Percentiles rank a stretch among this genome's conserved stretches.
phyloP scores from a whole-genome alignment of 2,888 invertebrate species.

The Nymphalis polychloros region DNA sequence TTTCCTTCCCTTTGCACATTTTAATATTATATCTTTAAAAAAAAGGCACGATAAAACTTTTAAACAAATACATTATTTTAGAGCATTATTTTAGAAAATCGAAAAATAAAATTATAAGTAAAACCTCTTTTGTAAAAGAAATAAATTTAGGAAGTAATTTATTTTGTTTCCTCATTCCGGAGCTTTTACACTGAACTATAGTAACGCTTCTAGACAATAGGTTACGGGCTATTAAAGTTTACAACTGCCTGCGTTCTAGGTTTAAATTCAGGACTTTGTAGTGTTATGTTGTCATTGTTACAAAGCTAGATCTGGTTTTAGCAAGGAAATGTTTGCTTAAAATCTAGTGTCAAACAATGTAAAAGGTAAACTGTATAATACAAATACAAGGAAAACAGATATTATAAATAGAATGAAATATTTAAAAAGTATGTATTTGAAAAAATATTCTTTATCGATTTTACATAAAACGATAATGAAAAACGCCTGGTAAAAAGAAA shows the following conservation, averaged over 20 bases:
- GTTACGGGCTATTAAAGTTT: conserved; percentile 35
- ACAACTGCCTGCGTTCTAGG: conserved; percentile 10
- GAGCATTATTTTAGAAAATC: no score
- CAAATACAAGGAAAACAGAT: no score
- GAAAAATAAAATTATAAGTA: neutral
- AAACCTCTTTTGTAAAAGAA: conserved; percentile 6
- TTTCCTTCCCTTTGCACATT: no score
- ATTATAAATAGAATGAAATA: no score
- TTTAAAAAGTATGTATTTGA: no score
- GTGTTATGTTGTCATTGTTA: conserved; percentile 1
- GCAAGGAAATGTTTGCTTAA: neutral
- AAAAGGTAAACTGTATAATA: no score
- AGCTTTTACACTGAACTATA: conserved; percentile 10
- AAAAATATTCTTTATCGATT: no score
- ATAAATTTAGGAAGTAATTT: conserved; percentile 10
- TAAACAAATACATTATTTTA: no score
- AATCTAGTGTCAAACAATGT: neutral
- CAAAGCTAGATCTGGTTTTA: conserved; percentile 9
- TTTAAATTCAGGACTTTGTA: conserved; percentile 11
- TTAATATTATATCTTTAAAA: no score
- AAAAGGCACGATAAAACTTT: no score
- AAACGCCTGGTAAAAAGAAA: no score
- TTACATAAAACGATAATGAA: no score
- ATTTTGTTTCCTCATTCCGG: conserved; percentile 3
- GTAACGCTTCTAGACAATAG: conserved; percentile 28